Conservation (phyloP, 2,888 invertebrate genomes). For the Xylocampa areola region DNA sequence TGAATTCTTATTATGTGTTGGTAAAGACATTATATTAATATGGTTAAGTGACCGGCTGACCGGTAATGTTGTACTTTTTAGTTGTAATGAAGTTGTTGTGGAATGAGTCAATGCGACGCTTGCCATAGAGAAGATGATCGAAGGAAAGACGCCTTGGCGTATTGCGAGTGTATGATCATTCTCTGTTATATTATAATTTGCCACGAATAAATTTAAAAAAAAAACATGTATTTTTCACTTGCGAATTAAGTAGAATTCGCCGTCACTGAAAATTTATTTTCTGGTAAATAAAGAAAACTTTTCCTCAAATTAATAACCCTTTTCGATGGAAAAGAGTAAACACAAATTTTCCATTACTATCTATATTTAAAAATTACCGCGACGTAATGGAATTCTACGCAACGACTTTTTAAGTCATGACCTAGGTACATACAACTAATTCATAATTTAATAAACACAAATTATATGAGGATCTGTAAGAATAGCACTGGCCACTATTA, state of each 20-base stretch:
- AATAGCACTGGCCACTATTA: conserved; percentile 17
- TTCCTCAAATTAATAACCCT: too few relatives aligned
- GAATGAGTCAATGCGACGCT: conserved; percentile 2
- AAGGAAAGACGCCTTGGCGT: neutral
- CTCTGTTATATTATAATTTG: too few relatives aligned
- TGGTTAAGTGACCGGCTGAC: conserved; percentile 21
- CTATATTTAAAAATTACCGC: too few relatives aligned
- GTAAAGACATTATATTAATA: conserved; percentile 49
- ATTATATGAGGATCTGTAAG: conserved; percentile 9
- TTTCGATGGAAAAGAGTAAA: too few relatives aligned
- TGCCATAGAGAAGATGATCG: neutral
- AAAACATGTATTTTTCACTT: too few relatives aligned
- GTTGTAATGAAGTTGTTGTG: conserved; percentile 37
- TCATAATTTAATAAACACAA: conserved; percentile 14
- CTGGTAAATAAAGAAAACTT: too few relatives aligned
- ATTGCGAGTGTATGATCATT: too few relatives aligned
- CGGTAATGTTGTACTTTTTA: conserved; percentile 5
- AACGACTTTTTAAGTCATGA: conserved; percentile 17
- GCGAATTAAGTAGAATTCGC: too few relatives aligned
- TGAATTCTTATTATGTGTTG: conserved; percentile 48
- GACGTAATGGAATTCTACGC: neutral
- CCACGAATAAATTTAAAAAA: too few relatives aligned
- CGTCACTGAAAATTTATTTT: too few relatives aligned
- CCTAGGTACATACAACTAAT: conserved; percentile 9
- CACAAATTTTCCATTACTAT: too few relatives aligned